Conservation (phyloP, 2,888 invertebrate genomes). For the Zeuzera pyrina region DNA sequence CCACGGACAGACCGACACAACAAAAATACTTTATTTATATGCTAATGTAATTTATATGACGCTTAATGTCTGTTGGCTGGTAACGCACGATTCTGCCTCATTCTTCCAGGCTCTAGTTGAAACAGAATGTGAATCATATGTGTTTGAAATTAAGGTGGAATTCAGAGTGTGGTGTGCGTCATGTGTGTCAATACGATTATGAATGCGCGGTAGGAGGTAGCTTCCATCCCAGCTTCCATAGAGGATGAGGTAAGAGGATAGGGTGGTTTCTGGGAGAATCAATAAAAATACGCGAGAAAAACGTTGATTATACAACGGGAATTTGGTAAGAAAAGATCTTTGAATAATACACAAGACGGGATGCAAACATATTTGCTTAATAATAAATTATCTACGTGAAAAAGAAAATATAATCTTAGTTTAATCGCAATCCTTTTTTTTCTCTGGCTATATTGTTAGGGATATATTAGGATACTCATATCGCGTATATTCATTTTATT, state of each 20-base stretch:
- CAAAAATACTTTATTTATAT: conserved; percentile 74
- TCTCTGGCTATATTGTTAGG: no score
- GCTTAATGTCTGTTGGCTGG: conserved; percentile 70
- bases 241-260: conserved; percentile 41
- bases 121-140: conserved; percentile 33
- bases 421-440: no score
- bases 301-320: conserved; percentile 70
- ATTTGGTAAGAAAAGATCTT: conserved; percentile 53
- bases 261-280: conserved; percentile 49
- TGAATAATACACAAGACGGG: no score
- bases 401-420: no score
- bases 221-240: conserved; percentile 61
- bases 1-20: conserved; percentile 52
- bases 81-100: conserved; percentile 69
- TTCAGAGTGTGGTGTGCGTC: conserved; percentile 36
- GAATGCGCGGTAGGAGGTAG: conserved; percentile 72
- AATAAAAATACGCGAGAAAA: conserved; percentile 72
- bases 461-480: no score
- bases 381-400: no score
- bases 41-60: conserved; percentile 74
- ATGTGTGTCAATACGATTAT: conserved; percentile 69
- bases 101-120: conserved; percentile 34
- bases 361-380: no score
- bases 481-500: no score
- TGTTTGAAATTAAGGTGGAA: conserved; percentile 34